Evolutionary conservation across 2,888 invertebrate genomes (phyloP).

Genomic region (Oscheius sp.): DNA sequence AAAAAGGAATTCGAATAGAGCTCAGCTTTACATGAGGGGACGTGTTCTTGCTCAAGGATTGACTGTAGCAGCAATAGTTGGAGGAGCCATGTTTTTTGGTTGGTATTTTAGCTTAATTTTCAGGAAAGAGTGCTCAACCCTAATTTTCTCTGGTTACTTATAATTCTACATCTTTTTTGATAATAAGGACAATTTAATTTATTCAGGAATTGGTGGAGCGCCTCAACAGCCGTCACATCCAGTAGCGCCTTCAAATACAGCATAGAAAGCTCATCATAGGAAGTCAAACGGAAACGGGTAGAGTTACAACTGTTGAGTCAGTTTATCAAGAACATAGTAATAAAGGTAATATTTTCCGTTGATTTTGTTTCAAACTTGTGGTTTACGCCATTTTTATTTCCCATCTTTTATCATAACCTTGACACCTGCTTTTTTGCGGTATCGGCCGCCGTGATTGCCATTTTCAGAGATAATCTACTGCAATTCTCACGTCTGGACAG

Average conservation of each 20-base stretch:
- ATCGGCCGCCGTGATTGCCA: no score
- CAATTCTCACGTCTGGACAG: no score
- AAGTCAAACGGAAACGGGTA: no score
- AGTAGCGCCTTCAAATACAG: background rate
- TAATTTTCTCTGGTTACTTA: background rate
- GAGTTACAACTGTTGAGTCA: no score
- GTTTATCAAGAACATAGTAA: no score
- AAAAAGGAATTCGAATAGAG: slow-evolving; percentile 51
- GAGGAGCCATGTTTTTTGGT: slow-evolving; percentile 57
- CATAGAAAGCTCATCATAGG: no score
- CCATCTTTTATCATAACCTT: no score
- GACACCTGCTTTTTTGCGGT: no score
- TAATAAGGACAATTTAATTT: background rate
- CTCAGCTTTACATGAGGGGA: slow-evolving; percentile 63
- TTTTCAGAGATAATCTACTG: no score
- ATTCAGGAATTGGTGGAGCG: slow-evolving; percentile 1
- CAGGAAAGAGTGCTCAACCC: background rate
- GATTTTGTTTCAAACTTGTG: no score
- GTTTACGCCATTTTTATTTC: no score
- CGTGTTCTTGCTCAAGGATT: slow-evolving; percentile 57
- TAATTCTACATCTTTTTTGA: background rate
- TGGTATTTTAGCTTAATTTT: background rate
- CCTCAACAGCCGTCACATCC: background rate
- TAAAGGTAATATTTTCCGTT: no score
- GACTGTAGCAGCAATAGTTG: slow-evolving; percentile 58